Evolutionary conservation across 1,140 invertebrate species (phyloP).

Genomic region (Lithobius niger): DNA sequence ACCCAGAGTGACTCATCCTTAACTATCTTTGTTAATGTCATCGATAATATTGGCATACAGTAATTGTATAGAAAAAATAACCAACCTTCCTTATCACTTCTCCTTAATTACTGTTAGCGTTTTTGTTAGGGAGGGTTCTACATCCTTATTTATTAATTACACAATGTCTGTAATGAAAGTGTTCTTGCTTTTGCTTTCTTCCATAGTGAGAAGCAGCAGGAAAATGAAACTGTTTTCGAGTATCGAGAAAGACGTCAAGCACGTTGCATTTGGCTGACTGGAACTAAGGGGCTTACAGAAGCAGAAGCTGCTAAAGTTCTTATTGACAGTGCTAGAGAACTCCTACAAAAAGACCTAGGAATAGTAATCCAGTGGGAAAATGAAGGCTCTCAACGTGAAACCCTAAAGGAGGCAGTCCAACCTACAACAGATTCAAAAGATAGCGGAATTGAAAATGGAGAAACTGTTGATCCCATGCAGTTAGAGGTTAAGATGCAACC

Average conservation of each 20-base stretch:
- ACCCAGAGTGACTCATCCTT: no score
- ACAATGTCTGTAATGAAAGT: background rate
- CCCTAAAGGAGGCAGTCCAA: no score
- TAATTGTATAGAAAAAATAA: no score
- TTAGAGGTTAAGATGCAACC: no score
- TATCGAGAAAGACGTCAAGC: constrained; percentile 48
- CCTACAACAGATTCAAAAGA: no score
- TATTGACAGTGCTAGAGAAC: constrained; percentile 60
- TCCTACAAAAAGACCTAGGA: constrained; percentile 38
- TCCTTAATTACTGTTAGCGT: background rate
- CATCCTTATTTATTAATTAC: no score
- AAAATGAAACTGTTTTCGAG: constrained; percentile 53
- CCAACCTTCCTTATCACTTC: background rate
- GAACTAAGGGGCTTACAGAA: constrained; percentile 62
- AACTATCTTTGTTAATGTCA: no score
- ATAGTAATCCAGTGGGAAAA: constrained; percentile 23
- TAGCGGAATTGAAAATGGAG: no score
- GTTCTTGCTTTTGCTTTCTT: background rate
- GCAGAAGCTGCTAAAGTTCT: constrained; percentile 64
- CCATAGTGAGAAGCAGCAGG: constrained; percentile 48
- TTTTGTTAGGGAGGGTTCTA: background rate
- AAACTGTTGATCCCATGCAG: no score
- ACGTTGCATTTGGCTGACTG: constrained; percentile 64
- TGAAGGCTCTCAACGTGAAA: no score
- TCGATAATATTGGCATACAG: no score